Conservation (phyloP, 2,797 vertebrate genomes). For the Pampus argenteus region DNA sequence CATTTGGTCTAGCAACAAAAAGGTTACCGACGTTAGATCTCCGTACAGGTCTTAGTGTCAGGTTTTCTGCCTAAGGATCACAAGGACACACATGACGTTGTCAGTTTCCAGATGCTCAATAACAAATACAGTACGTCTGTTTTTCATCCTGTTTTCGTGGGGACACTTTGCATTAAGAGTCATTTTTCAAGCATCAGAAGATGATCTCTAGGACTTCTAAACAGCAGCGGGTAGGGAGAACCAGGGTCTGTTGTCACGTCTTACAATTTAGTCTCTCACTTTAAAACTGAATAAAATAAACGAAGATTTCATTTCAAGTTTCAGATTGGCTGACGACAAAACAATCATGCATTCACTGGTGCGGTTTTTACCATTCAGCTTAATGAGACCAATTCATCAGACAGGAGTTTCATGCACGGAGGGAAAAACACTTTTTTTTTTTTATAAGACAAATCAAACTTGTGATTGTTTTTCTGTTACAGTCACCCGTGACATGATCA, state of each 20-base stretch:
- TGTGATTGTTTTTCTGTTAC: slow-evolving; percentile 26
- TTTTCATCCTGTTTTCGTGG: slow-evolving; percentile 68
- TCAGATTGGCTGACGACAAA: slow-evolving; percentile 52
- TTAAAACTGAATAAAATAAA: not conserved
- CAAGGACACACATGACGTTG: slow-evolving; percentile 80
- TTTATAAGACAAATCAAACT: slow-evolving; percentile 8
- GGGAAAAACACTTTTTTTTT: slow-evolving; percentile 21
- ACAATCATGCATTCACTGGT: slow-evolving; percentile 63
- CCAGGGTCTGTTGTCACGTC: slow-evolving; percentile 76
- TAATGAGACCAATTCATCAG: slow-evolving; percentile 41
- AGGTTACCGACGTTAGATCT: slow-evolving; percentile 79
- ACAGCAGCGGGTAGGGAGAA: slow-evolving; percentile 78
- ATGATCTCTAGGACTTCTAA: slow-evolving; percentile 79
- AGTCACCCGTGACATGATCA: slow-evolving; percentile 28
- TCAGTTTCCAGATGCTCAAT: slow-evolving; percentile 78
- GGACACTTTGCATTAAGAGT: slow-evolving; percentile 66
- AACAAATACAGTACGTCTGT: slow-evolving; percentile 75
- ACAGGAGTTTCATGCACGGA: slow-evolving; percentile 45
- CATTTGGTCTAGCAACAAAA: slow-evolving; percentile 86
- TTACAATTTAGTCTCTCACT: slow-evolving; percentile 44
- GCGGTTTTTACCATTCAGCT: slow-evolving; percentile 34
- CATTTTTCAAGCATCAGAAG: slow-evolving; percentile 76
- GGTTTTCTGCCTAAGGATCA: slow-evolving; percentile 83
- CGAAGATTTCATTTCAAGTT: slow-evolving; percentile 12
- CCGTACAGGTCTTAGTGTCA: slow-evolving; percentile 81